Evolutionary conservation across 1,140 invertebrate genomes (phyloP).

Genomic region (Mamestra configurata): DNA sequence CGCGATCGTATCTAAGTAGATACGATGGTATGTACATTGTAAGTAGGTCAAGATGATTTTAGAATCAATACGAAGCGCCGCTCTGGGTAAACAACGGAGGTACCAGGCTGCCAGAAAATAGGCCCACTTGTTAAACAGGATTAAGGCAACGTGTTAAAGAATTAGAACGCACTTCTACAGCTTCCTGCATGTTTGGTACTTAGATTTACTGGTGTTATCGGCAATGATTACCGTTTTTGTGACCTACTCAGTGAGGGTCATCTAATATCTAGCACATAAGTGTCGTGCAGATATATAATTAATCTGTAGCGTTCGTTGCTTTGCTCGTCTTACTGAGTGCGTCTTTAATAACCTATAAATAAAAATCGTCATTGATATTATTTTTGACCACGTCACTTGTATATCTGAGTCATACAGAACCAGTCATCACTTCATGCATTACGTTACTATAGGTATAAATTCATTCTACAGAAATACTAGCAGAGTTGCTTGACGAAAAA

Average conservation of each 20-base stretch:
- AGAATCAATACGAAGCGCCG: conserved; percentile 66
- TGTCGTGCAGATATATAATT: not conserved
- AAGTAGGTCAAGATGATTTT: conserved; percentile 75
- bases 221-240: not conserved
- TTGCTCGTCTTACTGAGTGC: not conserved
- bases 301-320: too few relatives aligned
- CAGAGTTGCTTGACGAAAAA: too few relatives aligned
- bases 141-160: not conserved
- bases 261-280: not conserved
- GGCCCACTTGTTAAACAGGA: not conserved
- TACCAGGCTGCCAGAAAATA: conserved; percentile 22
- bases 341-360: not conserved
- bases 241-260: conserved; percentile 32
- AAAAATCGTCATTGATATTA: conserved; percentile 15
- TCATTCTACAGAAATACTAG: too few relatives aligned
- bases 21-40: conserved; percentile 19
- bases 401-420: not conserved
- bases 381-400: not conserved
- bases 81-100: conserved; percentile 22
- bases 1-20: conserved; percentile 11
- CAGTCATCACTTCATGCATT: too few relatives aligned
- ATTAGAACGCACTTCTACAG: too few relatives aligned
- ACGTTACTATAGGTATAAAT: too few relatives aligned
- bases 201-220: too few relatives aligned
- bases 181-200: too few relatives aligned